Conservation (phyloP, 2,888 invertebrate genomes). For the Hemaris fuciformis region DNA sequence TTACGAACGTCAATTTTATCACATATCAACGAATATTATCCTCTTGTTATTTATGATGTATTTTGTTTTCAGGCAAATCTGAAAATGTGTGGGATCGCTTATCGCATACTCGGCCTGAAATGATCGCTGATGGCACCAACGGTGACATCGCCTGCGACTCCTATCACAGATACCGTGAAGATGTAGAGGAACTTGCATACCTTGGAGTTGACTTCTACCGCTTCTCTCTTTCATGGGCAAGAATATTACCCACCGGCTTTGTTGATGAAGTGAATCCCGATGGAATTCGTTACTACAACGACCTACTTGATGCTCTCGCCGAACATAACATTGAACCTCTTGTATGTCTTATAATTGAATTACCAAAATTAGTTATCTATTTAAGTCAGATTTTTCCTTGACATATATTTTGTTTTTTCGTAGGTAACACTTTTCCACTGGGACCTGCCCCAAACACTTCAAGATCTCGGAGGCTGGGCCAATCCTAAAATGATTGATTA, state of each 20-base stretch:
- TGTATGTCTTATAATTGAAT: conserved; percentile 45
- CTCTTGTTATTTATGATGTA: background rate
- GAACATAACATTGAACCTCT: conserved; percentile 84
- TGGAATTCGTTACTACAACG: conserved; percentile 85
- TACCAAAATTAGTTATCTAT: background rate
- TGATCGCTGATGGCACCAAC: conserved; percentile 82
- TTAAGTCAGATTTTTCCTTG: background rate
- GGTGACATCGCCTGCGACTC: conserved; percentile 87
- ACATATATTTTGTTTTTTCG: conserved; percentile 10
- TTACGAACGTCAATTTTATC: background rate
- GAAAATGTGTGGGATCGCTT: conserved; percentile 84
- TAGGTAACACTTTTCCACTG: conserved; percentile 85
- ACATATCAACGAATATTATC: background rate
- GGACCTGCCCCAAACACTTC: conserved; percentile 83
- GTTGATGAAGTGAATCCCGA: conserved; percentile 78
- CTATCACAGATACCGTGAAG: conserved; percentile 84
- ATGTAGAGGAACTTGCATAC: conserved; percentile 73
- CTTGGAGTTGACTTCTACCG: conserved; percentile 81
- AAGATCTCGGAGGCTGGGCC: conserved; percentile 80
- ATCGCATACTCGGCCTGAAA: conserved; percentile 77
- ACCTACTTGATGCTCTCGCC: conserved; percentile 83
- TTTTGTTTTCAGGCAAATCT: conserved; percentile 76
- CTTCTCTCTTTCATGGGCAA: conserved; percentile 84
- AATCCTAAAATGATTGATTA: conserved; percentile 78
- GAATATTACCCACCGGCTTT: conserved; percentile 83